These are phyloP conservation scores for Dryobota labecula DNA, from an alignment of 2,888 invertebrate genomes.

Conservation along the genomic window DNA sequence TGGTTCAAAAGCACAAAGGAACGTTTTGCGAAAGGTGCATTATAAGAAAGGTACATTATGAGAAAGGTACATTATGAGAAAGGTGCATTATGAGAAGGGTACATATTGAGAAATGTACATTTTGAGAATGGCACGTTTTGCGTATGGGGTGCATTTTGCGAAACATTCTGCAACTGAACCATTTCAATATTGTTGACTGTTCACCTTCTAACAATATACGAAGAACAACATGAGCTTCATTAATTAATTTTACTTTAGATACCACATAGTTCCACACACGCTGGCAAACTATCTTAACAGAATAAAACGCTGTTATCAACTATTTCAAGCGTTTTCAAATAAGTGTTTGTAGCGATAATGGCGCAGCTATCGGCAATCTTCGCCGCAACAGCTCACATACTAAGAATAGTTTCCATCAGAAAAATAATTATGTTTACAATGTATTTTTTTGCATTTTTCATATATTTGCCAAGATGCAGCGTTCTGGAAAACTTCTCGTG, in stretches of 20 bases:
- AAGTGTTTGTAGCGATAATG: slow-evolving; percentile 20
- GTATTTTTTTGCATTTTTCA: slow-evolving; percentile 66
- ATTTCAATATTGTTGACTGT: not conserved
- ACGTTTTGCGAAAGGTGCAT: too few species aligned
- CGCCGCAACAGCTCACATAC: slow-evolving; percentile 19
- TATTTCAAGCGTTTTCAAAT: slow-evolving; percentile 39
- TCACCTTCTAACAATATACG: not conserved
- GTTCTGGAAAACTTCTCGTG: slow-evolving; percentile 74
- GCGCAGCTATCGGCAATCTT: slow-evolving; percentile 26
- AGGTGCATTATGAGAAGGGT: too few species aligned
- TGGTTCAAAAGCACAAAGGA: too few species aligned
- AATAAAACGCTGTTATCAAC: slow-evolving; percentile 32
- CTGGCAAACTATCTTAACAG: slow-evolving; percentile 23
- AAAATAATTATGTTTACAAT: slow-evolving; percentile 70
- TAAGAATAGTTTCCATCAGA: slow-evolving; percentile 48
- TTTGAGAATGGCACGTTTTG: too few species aligned
- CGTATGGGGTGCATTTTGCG: too few species aligned
- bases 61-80: too few species aligned
- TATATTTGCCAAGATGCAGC: slow-evolving; percentile 67
- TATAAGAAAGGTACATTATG: too few species aligned
- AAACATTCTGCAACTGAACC: too few species aligned
- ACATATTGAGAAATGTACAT: too few species aligned
- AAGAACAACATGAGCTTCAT: slow-evolving; percentile 4
- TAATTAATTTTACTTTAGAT: slow-evolving; percentile 13
- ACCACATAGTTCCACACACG: not conserved